These are phyloP conservation scores for Morpho achilles DNA, from an alignment of 2,888 invertebrate species.

Conservation along the genomic window DNA sequence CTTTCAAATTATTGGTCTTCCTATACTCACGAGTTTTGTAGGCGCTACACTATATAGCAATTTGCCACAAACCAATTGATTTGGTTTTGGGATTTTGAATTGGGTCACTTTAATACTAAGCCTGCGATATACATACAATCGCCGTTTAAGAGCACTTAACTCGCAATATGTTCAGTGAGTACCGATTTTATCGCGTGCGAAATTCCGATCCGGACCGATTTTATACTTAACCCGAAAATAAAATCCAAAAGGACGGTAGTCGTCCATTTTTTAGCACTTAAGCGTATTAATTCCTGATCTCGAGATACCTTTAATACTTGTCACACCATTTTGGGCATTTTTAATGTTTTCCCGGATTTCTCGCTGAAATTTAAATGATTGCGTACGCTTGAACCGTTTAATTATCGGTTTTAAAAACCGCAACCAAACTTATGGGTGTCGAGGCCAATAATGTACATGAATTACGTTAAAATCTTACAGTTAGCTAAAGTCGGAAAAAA, in stretches of 20 bases:
- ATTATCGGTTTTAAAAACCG: slow-evolving; percentile 12
- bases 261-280: slow-evolving; percentile 27
- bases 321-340: slow-evolving; percentile 18
- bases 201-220: slow-evolving; percentile 35
- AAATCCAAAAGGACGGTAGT: slow-evolving; percentile 31
- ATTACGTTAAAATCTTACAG: slow-evolving; percentile 6
- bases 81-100: no score
- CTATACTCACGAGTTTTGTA: no score
- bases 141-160: neutral
- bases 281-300: slow-evolving; percentile 24
- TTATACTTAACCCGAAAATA: slow-evolving; percentile 27
- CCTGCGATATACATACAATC: no score
- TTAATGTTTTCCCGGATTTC: slow-evolving; percentile 23
- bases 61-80: no score
- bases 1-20: no score
- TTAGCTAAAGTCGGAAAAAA: neutral
- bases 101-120: no score
- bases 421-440: neutral
- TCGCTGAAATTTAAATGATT: slow-evolving; percentile 17
- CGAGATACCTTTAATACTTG: slow-evolving; percentile 26
- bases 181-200: slow-evolving; percentile 29
- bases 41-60: no score
- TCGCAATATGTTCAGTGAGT: slow-evolving; percentile 12
- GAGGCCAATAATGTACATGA: slow-evolving; percentile 8
- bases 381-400: slow-evolving; percentile 12